These are phyloP conservation scores for Poeciliopsis infans DNA, from an alignment of 2,797 vertebrate genomes.

Conservation along the genomic window DNA sequence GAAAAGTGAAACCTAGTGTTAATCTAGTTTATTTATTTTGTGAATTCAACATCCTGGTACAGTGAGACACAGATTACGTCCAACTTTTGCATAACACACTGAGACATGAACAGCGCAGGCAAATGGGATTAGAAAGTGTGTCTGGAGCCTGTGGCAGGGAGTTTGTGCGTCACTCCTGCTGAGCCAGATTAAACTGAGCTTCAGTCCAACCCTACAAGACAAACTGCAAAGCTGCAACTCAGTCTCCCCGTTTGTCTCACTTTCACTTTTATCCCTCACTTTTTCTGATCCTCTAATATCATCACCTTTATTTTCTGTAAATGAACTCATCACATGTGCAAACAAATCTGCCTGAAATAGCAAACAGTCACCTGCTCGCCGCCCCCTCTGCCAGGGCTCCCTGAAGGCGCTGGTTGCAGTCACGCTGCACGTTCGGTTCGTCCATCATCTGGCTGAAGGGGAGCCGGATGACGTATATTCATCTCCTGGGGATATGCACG, in stretches of 20 bases:
- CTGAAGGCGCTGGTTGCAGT: slow-evolving; percentile 62
- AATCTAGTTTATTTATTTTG: neutral
- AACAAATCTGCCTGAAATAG: slow-evolving; percentile 18
- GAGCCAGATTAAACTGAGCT: slow-evolving; percentile 79
- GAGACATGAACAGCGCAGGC: slow-evolving; percentile 21
- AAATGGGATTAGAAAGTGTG: slow-evolving; percentile 72
- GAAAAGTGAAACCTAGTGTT: neutral
- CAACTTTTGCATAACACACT: slow-evolving; percentile 24
- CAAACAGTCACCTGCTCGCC: slow-evolving; percentile 64
- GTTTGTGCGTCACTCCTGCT: slow-evolving; percentile 72
- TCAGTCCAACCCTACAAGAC: slow-evolving; percentile 46
- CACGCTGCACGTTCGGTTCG: slow-evolving; percentile 46
- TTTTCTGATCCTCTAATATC: slow-evolving; percentile 16
- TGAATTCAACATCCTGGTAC: neutral
- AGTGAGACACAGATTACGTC: slow-evolving; percentile 1
- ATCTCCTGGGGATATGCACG: slow-evolving; percentile 61
- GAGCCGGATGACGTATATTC: slow-evolving; percentile 52
- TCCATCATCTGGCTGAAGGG: slow-evolving; percentile 58
- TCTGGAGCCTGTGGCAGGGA: slow-evolving; percentile 55
- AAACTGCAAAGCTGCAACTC: slow-evolving; percentile 15
- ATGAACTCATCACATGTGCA: neutral
- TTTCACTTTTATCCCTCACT: slow-evolving; percentile 6
- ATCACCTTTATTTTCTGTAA: slow-evolving; percentile 13
- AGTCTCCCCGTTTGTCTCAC: slow-evolving; percentile 15
- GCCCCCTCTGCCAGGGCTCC: slow-evolving; percentile 69